These are phyloP conservation scores for Polyodon spathula DNA, from an alignment of 2,113 vertebrate species.

Conservation along the genomic window DNA sequence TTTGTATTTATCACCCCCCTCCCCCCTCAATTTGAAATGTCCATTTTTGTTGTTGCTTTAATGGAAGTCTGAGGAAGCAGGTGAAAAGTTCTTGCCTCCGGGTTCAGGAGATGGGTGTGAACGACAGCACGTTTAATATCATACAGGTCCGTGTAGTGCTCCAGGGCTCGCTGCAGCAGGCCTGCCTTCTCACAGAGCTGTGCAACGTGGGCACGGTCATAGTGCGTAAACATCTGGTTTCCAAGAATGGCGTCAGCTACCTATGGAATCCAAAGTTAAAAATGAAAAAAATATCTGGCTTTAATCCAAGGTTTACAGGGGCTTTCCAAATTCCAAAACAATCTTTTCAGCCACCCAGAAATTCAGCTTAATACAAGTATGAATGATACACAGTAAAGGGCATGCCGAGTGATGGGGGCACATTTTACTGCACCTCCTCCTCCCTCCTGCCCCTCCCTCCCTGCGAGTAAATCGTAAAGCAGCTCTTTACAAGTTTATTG, in stretches of 20 bases:
- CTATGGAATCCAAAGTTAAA: slow-evolving; percentile 39
- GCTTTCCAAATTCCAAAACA: too few species aligned
- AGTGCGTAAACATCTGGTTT: slow-evolving; percentile 91
- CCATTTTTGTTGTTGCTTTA: neutral
- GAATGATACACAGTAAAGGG: too few species aligned
- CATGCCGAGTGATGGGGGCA: too few species aligned
- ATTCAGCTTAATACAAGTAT: too few species aligned
- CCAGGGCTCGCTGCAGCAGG: slow-evolving; percentile 76
- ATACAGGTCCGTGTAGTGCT: slow-evolving; percentile 79
- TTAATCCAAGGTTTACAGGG: too few species aligned
- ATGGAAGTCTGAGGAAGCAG: neutral
- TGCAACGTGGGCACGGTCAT: slow-evolving; percentile 76
- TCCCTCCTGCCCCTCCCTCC: too few species aligned
- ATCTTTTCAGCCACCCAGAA: too few species aligned
- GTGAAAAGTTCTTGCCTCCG: slow-evolving; percentile 48
- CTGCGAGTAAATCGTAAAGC: too few species aligned
- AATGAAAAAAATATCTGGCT: too few species aligned
- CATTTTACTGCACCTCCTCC: neutral
- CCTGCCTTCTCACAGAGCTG: slow-evolving; percentile 89
- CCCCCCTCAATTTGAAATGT: too few species aligned
- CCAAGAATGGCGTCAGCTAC: slow-evolving; percentile 88
- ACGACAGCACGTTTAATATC: slow-evolving; percentile 84
- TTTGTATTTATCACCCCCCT: too few species aligned
- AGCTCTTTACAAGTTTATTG: too few species aligned
- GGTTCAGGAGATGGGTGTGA: slow-evolving; percentile 83